Evolutionary conservation across 2,113 vertebrate species (phyloP).

Genomic region (Archilochus colubris): DNA sequence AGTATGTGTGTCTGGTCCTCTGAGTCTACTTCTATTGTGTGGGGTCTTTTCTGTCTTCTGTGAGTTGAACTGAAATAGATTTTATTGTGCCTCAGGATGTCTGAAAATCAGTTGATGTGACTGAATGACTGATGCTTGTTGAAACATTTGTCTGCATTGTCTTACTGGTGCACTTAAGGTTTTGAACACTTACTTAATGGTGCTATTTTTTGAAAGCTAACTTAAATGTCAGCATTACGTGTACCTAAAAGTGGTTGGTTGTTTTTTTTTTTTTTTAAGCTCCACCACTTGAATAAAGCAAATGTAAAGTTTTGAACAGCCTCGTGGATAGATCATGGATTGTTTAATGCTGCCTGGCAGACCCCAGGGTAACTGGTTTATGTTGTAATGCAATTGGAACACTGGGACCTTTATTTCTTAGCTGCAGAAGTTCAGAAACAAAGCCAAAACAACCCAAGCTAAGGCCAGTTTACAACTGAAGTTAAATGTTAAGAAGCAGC

Average conservation of each 20-base stretch:
- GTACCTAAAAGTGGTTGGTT: not conserved
- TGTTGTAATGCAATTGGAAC: not conserved
- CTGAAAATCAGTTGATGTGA: not conserved
- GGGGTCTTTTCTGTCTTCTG: not conserved
- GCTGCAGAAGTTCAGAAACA: not conserved
- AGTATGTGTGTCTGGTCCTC: not conserved
- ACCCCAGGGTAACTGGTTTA: not conserved
- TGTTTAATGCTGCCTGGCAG: not conserved
- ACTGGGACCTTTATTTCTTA: not conserved
- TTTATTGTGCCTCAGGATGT: not conserved
- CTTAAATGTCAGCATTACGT: not conserved
- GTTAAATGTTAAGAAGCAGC: not conserved
- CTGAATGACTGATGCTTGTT: not conserved
- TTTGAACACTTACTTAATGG: not conserved
- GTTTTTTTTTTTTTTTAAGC: not conserved
- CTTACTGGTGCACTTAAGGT: not conserved
- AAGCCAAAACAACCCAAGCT: not conserved
- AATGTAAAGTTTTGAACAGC: not conserved
- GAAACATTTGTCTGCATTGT: not conserved
- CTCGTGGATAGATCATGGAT: rapidly evolving
- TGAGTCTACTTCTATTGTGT: not conserved
- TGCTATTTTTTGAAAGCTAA: not conserved
- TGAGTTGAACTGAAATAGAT: not conserved
- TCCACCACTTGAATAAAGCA: not conserved
- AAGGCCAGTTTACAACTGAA: not conserved